Percentiles rank a stretch among this genome's conserved stretches.
These are phyloP conservation scores for Dimorphilus gyrociliatus DNA, from an alignment of 2,888 invertebrate species.

Conservation along the genomic window DNA sequence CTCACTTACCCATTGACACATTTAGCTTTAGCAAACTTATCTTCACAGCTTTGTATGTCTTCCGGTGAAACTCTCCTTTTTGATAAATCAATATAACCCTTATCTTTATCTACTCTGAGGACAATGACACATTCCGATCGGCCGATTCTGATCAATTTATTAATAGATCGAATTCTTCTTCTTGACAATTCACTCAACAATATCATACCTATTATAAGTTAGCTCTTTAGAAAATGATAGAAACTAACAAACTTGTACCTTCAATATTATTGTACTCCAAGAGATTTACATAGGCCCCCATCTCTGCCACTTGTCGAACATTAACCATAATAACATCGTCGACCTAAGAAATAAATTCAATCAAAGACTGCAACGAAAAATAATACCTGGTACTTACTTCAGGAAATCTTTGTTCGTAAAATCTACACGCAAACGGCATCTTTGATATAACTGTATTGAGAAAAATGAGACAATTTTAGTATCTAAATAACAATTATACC, in stretches of 20 bases:
- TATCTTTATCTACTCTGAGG: slow-evolving; percentile 95
- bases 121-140: slow-evolving; percentile 98
- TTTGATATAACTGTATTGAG: slow-evolving; percentile 39
- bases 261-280: slow-evolving; percentile 97
- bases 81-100: slow-evolving; percentile 98
- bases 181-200: slow-evolving; percentile 90
- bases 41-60: slow-evolving; percentile 94
- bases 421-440: slow-evolving; percentile 29
- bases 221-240: too few relatives aligned
- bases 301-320: slow-evolving; percentile 89
- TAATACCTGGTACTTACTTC: too few relatives aligned
- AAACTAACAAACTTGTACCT: too few relatives aligned
- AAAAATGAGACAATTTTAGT: slow-evolving; percentile 18
- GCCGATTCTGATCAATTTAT: slow-evolving; percentile 94
- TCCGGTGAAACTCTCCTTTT: slow-evolving; percentile 95
- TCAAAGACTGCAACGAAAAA: too few relatives aligned
- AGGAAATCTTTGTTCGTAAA: slow-evolving; percentile 14
- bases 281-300: slow-evolving; percentile 97
- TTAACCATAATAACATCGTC: slow-evolving; percentile 99
- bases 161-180: slow-evolving; percentile 95
- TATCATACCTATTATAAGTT: too few relatives aligned
- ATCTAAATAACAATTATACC: too few relatives aligned
- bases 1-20: slow-evolving; percentile 57
- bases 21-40: slow-evolving; percentile 92
- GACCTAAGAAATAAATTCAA: too few relatives aligned